Evolutionary conservation across 1,140 invertebrate species (phyloP).

Genomic region (Dinoponera quadriceps): DNA sequence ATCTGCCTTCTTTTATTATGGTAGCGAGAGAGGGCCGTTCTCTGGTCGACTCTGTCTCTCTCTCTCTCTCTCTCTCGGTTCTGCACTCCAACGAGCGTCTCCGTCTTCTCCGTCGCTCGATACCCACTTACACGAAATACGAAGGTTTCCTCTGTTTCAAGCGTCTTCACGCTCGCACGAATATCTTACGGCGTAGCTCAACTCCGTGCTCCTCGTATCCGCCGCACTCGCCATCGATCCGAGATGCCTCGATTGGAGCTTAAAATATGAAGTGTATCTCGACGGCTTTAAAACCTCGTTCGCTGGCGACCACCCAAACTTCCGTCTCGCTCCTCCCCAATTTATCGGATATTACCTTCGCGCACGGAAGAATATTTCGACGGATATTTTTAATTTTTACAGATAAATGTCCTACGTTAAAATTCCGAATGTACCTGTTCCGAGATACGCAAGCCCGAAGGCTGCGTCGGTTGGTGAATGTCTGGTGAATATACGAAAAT

Average conservation of each 20-base stretch:
- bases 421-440: too few species aligned
- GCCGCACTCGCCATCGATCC: slow-evolving; percentile 33
- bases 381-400: slow-evolving; percentile 18
- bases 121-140: slow-evolving; percentile 64
- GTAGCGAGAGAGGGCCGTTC: slow-evolving; percentile 67
- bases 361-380: not conserved
- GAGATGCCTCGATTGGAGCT: slow-evolving; percentile 35
- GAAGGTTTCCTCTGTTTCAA: slow-evolving; percentile 29
- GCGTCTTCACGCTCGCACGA: not conserved
- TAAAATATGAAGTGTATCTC: slow-evolving; percentile 58
- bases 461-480: not conserved
- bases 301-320: slow-evolving; percentile 41
- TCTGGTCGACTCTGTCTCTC: slow-evolving; percentile 25
- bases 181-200: slow-evolving; percentile 15
- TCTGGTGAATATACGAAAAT: not conserved
- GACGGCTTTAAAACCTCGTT: slow-evolving; percentile 49
- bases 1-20: slow-evolving; percentile 85
- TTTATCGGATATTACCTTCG: slow-evolving; percentile 30
- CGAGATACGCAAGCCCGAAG: not conserved
- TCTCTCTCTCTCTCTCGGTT: slow-evolving; percentile 29
- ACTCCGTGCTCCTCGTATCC: slow-evolving; percentile 11
- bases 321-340: slow-evolving; percentile 30
- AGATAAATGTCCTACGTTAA: not conserved
- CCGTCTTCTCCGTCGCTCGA: slow-evolving; percentile 21
- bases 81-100: slow-evolving; percentile 16